A percentile compares a stretch with the other conserved stretches of the same genome.
Evolutionary conservation across 1,140 invertebrate species (phyloP).

Genomic region (Leptestheria dahalacensis): DNA sequence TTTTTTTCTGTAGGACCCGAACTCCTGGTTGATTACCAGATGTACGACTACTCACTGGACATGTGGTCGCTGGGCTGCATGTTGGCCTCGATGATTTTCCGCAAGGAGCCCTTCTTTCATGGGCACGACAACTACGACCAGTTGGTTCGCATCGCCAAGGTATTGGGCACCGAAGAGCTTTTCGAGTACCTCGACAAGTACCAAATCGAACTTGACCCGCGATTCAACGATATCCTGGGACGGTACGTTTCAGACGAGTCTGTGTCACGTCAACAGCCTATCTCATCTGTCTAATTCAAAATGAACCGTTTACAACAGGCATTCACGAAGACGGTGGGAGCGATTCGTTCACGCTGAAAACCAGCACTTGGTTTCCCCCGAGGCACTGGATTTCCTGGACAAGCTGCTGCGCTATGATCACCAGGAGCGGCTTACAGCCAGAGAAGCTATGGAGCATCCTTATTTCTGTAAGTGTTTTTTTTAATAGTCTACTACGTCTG

Average conservation of each 20-base stretch:
- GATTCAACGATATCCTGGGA: conserved; percentile 97
- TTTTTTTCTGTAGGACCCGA: conserved; percentile 73
- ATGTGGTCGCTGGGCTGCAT: conserved; percentile 99
- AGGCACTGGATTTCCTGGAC: conserved; percentile 97
- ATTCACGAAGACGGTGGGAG: conserved; percentile 98
- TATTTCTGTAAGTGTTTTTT: conserved; percentile 66
- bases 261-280: no score
- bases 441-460: conserved; percentile 98
- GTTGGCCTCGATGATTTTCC: conserved; percentile 99
- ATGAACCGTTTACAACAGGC: no score
- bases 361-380: conserved; percentile 93
- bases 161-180: conserved; percentile 96
- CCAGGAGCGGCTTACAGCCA: conserved; percentile 91
- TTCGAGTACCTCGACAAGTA: conserved; percentile 99
- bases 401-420: conserved; percentile 98
- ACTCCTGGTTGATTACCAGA: conserved; percentile 95
- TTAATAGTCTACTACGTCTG: not conserved
- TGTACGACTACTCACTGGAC: conserved; percentile 99
- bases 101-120: conserved; percentile 99
- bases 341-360: conserved; percentile 98
- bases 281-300: no score
- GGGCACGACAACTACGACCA: conserved; percentile 99
- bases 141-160: conserved; percentile 97
- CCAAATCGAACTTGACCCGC: conserved; percentile 94
- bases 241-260: conserved; percentile 37